phyloP scores from a whole-genome alignment of 2,113 vertebrate species.

The Anhinga anhinga region DNA sequence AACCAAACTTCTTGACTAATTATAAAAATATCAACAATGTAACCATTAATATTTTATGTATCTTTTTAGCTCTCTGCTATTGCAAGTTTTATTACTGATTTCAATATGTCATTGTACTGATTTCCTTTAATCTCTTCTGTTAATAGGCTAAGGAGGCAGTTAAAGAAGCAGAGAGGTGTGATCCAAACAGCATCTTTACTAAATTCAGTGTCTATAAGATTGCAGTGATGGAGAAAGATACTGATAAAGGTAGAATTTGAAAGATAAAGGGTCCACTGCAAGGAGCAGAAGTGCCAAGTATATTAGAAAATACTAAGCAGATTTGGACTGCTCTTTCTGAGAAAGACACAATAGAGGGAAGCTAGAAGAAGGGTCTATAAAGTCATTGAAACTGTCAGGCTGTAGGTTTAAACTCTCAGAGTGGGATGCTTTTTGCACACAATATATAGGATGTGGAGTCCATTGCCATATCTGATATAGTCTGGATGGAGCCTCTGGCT shows the following conservation, averaged over 20 bases:
- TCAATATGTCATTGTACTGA: not conserved
- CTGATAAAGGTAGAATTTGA: constrained; percentile 74
- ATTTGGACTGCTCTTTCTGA: not conserved
- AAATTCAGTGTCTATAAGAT: constrained; percentile 89
- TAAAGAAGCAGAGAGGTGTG: constrained; percentile 81
- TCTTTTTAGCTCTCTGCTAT: not conserved
- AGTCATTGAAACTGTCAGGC: not conserved
- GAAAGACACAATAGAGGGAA: not conserved
- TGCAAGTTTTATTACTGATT: not conserved
- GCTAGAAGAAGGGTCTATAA: not conserved
- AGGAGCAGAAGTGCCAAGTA: not conserved
- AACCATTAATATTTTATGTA: not conserved
- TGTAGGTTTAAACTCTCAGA: not conserved
- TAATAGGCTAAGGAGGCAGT: constrained; percentile 86
- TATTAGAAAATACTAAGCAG: not conserved
- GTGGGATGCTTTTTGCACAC: not conserved
- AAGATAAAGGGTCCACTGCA: not conserved
- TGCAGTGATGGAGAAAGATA: constrained; percentile 80
- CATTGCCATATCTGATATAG: not conserved
- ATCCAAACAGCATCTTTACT: constrained; percentile 86
- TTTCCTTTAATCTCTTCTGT: constrained; percentile 8
- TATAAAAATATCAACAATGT: not conserved
- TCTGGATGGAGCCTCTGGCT: not conserved
- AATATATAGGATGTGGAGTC: not conserved
- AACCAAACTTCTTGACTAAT: not conserved